Evolutionary conservation across 2,113 vertebrate genomes (phyloP).

Genomic region (Synchiropus splendidus): DNA sequence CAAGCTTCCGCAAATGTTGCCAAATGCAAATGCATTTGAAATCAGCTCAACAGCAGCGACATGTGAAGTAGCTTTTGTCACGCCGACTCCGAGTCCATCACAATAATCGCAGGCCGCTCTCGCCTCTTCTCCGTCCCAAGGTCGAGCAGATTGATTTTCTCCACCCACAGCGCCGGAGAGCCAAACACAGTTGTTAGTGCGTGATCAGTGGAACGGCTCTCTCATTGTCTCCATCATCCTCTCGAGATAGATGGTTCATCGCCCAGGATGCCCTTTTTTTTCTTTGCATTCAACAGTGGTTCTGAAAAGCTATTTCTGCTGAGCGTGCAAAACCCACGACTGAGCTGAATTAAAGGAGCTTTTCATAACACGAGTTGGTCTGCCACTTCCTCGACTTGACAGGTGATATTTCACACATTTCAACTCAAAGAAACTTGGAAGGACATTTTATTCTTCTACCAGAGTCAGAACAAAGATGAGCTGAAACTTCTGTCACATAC

Average conservation of each 20-base stretch:
- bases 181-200: constrained; percentile 43
- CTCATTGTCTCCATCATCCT: constrained; percentile 24
- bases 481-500: too few relatives aligned
- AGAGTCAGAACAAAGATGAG: too few relatives aligned
- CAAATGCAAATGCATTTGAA: constrained; percentile 36
- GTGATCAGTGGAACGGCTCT: constrained; percentile 15
- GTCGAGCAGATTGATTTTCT: constrained; percentile 45
- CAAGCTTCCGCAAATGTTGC: constrained; percentile 24
- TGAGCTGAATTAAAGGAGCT: neutral
- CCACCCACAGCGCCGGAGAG: constrained; percentile 34
- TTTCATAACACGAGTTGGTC: too few relatives aligned
- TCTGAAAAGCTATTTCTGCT: too few relatives aligned
- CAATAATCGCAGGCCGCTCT: constrained; percentile 41
- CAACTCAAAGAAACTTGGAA: constrained; percentile 10
- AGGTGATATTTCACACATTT: constrained; percentile 5
- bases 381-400: neutral
- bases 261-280: too few relatives aligned
- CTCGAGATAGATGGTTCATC: neutral
- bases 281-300: constrained; percentile 38
- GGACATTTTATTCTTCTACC: constrained; percentile 14
- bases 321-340: constrained; percentile 2
- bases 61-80: constrained; percentile 25
- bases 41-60: constrained; percentile 32
- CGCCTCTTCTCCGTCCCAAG: constrained; percentile 29
- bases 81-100: constrained; percentile 35